Base-by-base conservation (phyloP, 30 jellyfish, hydroid and myxozoan genomes). In the Aurelia sp. region DNA sequence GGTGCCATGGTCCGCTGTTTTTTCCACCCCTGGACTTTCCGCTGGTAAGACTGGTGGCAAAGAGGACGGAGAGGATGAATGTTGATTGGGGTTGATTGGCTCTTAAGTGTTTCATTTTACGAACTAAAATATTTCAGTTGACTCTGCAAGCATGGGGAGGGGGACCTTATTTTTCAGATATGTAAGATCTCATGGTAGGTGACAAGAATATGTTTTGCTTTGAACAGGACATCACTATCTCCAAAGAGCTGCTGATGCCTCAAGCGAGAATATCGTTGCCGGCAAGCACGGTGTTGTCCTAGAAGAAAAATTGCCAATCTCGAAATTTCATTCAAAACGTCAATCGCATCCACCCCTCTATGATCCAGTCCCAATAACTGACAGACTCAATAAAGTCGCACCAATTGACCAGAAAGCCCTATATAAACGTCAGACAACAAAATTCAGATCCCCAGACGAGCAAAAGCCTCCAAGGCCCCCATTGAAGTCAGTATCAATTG, bases 341-440 rank as follows among this genome's bases (percentile, higher is more conserved):
- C 89, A 73, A 12, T 6, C 71, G 1, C 78, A 70, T 50, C 93
- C 93, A 15, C 93, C 93, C 17, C 48, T 84, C 11, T 84, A 84
- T 48, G 93, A 84, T 21, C 82, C 70, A 7, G 67, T 44, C 17
- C 93, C 93, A 19, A 21, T 84, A 27, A 13, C 87, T 9, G 88
- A 84, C 48, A 63, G 93, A 55, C 70, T 84, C 27, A 81, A 35
- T 13, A 72, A 53, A 84, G 67, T 47, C 11, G 76, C 55, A 30
- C 15, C 15, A 21, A 59, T 73, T 7, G 84, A 72, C 21, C 72
- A 21, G 52, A 73, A 77, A 20, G 27, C 60, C 13, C 15, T 62
- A 15, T 13, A 21, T 51, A 82, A 57, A n/a, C 50, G 53, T 22
- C 71, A 62, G 27, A 4, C 41, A 10, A 48, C 40, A 51, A 72